Conservation (phyloP, 2,113 vertebrate genomes). For the Sapajus apella region DNA sequence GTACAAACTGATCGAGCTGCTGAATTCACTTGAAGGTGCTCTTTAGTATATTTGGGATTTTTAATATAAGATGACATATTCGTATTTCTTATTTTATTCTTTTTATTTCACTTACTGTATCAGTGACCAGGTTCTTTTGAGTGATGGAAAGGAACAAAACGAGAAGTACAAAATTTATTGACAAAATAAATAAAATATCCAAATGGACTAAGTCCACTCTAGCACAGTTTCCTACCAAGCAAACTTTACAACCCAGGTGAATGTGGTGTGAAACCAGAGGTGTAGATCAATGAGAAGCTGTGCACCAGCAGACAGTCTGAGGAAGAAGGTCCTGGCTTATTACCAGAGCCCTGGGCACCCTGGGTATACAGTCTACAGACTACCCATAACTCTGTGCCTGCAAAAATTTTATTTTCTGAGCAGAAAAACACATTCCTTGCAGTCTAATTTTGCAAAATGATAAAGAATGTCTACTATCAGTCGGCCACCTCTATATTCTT, state of each 20-base stretch:
- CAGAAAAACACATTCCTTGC: neutral
- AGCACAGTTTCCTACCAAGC: neutral
- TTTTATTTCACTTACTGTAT: neutral
- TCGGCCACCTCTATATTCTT: neutral
- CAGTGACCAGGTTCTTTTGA: neutral
- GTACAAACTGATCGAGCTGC: neutral
- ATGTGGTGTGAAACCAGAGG: neutral
- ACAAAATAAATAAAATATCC: neutral
- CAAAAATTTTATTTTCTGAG: neutral
- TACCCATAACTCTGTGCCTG: too few relatives aligned
- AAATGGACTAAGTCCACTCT: neutral
- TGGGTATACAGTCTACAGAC: too few relatives aligned
- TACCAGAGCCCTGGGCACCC: neutral
- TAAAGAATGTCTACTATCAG: neutral
- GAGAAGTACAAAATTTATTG: neutral
- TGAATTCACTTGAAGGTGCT: neutral
- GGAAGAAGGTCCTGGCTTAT: neutral
- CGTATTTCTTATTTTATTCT: neutral
- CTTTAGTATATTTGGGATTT: neutral
- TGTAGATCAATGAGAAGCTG: accelerated
- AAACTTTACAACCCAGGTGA: neutral
- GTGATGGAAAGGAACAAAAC: neutral
- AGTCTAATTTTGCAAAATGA: neutral
- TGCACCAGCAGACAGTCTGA: neutral
- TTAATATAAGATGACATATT: neutral